phyloP scores from a whole-genome alignment of 2,888 invertebrate genomes.

The Drosophila putrida region DNA sequence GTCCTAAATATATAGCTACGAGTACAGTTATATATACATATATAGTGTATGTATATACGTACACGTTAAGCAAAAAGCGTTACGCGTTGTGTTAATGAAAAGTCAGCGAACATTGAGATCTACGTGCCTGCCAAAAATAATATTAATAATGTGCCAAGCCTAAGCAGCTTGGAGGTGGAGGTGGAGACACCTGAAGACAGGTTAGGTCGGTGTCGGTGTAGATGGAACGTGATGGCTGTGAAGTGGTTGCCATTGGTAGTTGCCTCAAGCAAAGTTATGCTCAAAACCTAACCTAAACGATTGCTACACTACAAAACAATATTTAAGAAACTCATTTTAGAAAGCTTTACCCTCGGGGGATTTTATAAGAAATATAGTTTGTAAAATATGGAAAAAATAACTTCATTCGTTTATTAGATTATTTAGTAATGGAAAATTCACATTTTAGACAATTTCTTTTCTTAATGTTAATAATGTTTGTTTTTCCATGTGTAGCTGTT shows the following conservation, averaged over 20 bases:
- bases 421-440: too few relatives aligned
- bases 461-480: too few relatives aligned
- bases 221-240: conserved; percentile 40
- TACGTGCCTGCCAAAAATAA: conserved; percentile 68
- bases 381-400: too few relatives aligned
- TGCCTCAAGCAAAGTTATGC: conserved; percentile 33
- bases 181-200: conserved; percentile 8
- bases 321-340: too few relatives aligned
- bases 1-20: conserved; percentile 21
- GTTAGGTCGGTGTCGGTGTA: not conserved
- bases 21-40: not conserved
- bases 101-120: conserved; percentile 57
- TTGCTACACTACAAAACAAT: conserved; percentile 23
- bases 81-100: conserved; percentile 69
- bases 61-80: conserved; percentile 41
- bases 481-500: conserved; percentile 3
- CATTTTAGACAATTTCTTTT: too few relatives aligned
- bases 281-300: conserved; percentile 33
- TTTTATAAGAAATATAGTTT: too few relatives aligned
- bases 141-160: conserved; percentile 72
- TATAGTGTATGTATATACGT: not conserved
- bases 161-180: conserved; percentile 15
- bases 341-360: too few relatives aligned
- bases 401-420: too few relatives aligned
- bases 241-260: conserved; percentile 28